These are phyloP conservation scores for Drosophila hydei DNA, from an alignment of 1,140 invertebrate genomes.

Conservation along the genomic window DNA sequence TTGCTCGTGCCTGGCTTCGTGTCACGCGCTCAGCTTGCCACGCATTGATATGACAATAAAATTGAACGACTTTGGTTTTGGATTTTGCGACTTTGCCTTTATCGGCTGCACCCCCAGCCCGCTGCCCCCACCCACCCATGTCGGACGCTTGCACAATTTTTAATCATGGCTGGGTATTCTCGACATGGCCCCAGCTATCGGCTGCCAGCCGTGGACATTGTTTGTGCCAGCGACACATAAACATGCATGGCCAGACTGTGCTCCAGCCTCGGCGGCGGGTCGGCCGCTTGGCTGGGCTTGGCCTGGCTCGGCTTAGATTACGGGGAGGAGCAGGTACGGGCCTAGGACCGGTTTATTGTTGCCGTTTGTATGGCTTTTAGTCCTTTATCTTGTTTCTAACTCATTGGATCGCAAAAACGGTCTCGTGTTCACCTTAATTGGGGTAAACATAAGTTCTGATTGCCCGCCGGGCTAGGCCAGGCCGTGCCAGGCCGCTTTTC, in stretches of 20 bases:
- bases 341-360: conserved; percentile 68
- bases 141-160: conserved; percentile 77
- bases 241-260: conserved; percentile 57
- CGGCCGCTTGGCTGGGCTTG: not conserved
- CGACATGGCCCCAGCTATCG: conserved; percentile 8
- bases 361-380: conserved; percentile 66
- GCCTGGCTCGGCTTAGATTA: not conserved
- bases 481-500: conserved; percentile 35
- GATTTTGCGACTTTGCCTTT: conserved; percentile 68
- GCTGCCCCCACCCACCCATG: not conserved
- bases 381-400: conserved; percentile 83
- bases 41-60: conserved; percentile 81
- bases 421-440: conserved; percentile 82
- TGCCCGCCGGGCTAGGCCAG: conserved; percentile 61
- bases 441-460: conserved; percentile 83
- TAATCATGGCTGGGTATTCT: conserved; percentile 68
- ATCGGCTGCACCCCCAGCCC: conserved; percentile 2
- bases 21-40: conserved; percentile 28
- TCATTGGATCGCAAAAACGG: conserved; percentile 82
- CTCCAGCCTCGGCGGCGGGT: not conserved
- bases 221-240: conserved; percentile 70
- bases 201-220: conserved; percentile 46
- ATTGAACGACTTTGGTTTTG: conserved; percentile 77
- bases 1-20: conserved; percentile 4
- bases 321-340: not conserved